Evolutionary conservation across 2,113 vertebrate genomes (phyloP).

Genomic region (Lophotis ruficrista): DNA sequence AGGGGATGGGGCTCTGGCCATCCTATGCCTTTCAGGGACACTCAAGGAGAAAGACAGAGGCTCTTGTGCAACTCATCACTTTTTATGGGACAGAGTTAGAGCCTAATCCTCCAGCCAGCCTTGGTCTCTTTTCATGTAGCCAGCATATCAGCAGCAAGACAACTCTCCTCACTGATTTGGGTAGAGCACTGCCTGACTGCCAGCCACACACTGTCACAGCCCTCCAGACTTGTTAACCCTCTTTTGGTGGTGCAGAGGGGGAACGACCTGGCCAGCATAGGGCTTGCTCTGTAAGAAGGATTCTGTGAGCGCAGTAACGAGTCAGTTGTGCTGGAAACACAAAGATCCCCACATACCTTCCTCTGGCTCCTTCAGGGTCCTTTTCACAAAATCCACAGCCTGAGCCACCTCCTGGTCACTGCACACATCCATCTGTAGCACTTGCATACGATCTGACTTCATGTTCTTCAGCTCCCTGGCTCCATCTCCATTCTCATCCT

Average conservation of each 20-base stretch:
- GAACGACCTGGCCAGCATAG: background rate
- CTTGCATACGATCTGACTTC: slow-evolving; percentile 81
- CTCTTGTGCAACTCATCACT: background rate
- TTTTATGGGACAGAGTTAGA: background rate
- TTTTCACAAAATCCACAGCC: slow-evolving; percentile 76
- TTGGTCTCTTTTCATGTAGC: background rate
- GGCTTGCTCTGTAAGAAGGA: background rate
- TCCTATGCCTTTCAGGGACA: background rate
- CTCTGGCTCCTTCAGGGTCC: slow-evolving; percentile 72
- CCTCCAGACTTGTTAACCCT: background rate
- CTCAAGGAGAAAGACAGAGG: background rate
- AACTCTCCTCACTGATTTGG: background rate
- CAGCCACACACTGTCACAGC: background rate
- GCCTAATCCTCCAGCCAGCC: background rate
- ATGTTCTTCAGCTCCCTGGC: slow-evolving; percentile 77
- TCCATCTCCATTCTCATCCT: slow-evolving; percentile 80
- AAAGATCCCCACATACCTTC: slow-evolving; percentile 68
- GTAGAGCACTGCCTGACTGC: background rate
- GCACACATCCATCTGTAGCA: slow-evolving; percentile 88
- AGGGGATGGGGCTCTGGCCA: background rate
- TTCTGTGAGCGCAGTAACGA: background rate
- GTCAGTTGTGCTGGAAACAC: background rate
- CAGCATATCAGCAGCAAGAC: background rate
- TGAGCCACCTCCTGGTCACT: slow-evolving; percentile 82
- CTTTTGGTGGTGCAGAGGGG: background rate